Conservation (phyloP, 2,797 vertebrate genomes). For the Sorex maritimensis region DNA sequence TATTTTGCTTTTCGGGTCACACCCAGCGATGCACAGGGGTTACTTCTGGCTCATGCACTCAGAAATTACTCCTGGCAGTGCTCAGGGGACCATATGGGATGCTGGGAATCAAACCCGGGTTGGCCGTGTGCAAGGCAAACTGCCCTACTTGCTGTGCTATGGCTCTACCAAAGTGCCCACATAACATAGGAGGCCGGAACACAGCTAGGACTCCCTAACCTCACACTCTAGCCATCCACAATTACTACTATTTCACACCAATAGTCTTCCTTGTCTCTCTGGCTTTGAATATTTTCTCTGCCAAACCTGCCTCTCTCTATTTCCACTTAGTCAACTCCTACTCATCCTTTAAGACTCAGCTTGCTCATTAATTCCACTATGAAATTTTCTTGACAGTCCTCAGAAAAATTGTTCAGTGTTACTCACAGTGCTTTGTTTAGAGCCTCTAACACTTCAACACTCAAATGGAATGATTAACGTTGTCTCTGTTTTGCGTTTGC, state of each 20-base stretch:
- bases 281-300: constrained; percentile 69
- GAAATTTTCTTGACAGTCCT: constrained; percentile 69
- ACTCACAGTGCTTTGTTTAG: constrained; percentile 43
- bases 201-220: not conserved
- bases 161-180: too few relatives aligned
- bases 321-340: constrained; percentile 73
- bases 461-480: constrained; percentile 70
- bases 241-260: constrained; percentile 59
- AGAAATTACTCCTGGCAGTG: too few relatives aligned
- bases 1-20: too few relatives aligned
- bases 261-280: constrained; percentile 66
- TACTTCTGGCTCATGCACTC: too few relatives aligned
- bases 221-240: constrained; percentile 38
- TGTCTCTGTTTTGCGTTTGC: constrained; percentile 75
- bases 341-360: constrained; percentile 73
- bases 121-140: too few relatives aligned
- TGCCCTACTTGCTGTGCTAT: too few relatives aligned
- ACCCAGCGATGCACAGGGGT: too few relatives aligned
- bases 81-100: too few relatives aligned
- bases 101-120: too few relatives aligned
- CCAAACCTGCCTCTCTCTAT: constrained; percentile 47
- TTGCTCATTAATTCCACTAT: constrained; percentile 74
- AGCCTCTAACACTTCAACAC: constrained; percentile 62
- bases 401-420: constrained; percentile 64
- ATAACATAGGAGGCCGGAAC: too few relatives aligned